These are phyloP conservation scores for Hybognathus amarus DNA, from an alignment of 2,797 vertebrate species.

Conservation along the genomic window DNA sequence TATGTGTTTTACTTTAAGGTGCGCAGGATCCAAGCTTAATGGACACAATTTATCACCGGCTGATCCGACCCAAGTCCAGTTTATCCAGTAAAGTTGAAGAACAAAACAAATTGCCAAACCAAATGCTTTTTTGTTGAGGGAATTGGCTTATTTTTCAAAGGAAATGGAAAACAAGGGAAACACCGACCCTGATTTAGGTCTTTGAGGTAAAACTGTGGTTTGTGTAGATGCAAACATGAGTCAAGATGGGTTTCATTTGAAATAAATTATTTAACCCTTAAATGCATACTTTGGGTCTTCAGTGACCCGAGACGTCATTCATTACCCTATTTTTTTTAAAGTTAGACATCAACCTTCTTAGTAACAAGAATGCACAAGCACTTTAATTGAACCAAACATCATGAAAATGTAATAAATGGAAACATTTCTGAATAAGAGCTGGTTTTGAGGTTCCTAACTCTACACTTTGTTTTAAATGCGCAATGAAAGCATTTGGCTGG, in stretches of 20 bases:
- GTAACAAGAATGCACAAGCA: background rate
- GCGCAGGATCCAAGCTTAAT: slow-evolving; percentile 79
- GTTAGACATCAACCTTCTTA: no score
- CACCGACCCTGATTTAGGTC: slow-evolving; percentile 35
- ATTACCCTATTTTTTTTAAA: no score
- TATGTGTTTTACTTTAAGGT: slow-evolving; percentile 83
- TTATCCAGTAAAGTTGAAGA: slow-evolving; percentile 75
- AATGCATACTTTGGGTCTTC: no score
- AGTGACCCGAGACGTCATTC: no score
- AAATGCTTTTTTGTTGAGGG: slow-evolving; percentile 68
- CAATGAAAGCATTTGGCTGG: slow-evolving; percentile 19
- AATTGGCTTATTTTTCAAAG: slow-evolving; percentile 77
- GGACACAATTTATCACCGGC: slow-evolving; percentile 79
- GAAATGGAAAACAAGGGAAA: slow-evolving; percentile 59
- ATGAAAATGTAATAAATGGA: background rate
- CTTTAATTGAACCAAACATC: background rate
- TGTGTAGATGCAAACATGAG: slow-evolving; percentile 51
- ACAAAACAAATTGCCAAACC: slow-evolving; percentile 81
- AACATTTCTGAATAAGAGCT: background rate
- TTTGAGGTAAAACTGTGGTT: slow-evolving; percentile 55
- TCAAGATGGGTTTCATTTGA: slow-evolving; percentile 29
- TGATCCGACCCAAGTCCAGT: slow-evolving; percentile 75
- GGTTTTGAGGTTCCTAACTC: background rate
- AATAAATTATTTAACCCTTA: background rate
- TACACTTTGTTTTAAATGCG: slow-evolving; percentile 9